Evolutionary conservation across 2,797 vertebrate species (phyloP).

Genomic region (Myoxocephalus aenaeus): DNA sequence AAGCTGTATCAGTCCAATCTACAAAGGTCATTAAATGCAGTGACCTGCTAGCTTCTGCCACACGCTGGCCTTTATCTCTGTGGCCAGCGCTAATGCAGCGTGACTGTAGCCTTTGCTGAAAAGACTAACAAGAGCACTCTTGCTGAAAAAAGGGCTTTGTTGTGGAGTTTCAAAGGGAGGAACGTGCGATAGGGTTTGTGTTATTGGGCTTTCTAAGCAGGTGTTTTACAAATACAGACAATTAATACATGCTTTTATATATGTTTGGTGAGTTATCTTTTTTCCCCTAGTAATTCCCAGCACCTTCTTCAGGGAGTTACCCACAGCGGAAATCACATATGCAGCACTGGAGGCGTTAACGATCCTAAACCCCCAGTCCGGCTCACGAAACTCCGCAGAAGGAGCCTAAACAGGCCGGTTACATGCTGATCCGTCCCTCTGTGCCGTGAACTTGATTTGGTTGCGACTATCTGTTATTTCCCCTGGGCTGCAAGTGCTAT

Average conservation of each 20-base stretch:
- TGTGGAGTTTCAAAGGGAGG: conserved; percentile 2
- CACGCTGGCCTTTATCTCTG: conserved; percentile 64
- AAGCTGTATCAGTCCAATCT: conserved; percentile 30
- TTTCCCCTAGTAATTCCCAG: neutral
- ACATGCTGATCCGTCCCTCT: conserved; percentile 48
- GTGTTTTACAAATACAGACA: neutral
- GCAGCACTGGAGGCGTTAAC: conserved; percentile 10
- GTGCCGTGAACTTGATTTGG: conserved; percentile 65
- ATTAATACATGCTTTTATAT: neutral
- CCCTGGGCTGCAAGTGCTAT: conserved; percentile 65
- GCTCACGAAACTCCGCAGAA: conserved; percentile 31
- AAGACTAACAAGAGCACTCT: conserved; percentile 43
- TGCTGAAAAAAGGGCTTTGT: conserved; percentile 39
- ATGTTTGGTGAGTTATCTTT: neutral
- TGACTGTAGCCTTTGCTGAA: conserved; percentile 60
- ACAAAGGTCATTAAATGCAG: conserved; percentile 59
- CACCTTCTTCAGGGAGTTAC: neutral
- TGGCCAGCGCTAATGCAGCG: conserved; percentile 48
- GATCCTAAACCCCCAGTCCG: conserved; percentile 38
- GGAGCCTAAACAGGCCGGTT: conserved; percentile 45
- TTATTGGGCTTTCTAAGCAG: neutral
- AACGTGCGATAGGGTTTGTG: neutral
- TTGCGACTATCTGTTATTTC: conserved; percentile 70
- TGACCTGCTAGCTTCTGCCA: conserved; percentile 56
- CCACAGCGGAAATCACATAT: conserved; percentile 41